Evolutionary conservation across 2,888 invertebrate genomes (phyloP).

Genomic region (Trimorus sp.): DNA sequence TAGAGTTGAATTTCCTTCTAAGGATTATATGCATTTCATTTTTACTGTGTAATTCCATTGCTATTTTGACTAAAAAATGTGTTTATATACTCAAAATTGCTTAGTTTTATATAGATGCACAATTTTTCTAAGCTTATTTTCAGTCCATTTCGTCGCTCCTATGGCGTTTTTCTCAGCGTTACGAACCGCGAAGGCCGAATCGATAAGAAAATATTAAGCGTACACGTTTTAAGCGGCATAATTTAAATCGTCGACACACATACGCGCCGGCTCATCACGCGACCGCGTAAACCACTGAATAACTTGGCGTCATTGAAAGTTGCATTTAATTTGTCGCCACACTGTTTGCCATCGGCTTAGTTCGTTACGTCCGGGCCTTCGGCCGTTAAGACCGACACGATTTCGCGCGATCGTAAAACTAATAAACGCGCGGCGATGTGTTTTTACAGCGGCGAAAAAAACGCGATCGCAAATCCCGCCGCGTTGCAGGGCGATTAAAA

Average conservation of each 20-base stretch:
- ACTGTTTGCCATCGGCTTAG: slow-evolving; percentile 28
- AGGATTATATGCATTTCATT: too few relatives aligned
- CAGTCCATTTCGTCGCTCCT: too few relatives aligned
- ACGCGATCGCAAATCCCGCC: slow-evolving; percentile 9
- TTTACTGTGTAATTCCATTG: too few relatives aligned
- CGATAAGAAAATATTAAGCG: slow-evolving; percentile 49
- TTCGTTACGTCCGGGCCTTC: slow-evolving; percentile 21
- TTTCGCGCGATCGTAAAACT: slow-evolving; percentile 35
- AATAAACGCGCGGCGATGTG: slow-evolving; percentile 33
- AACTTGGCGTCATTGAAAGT: slow-evolving; percentile 42
- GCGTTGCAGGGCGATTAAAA: too few relatives aligned
- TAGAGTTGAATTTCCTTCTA: too few relatives aligned
- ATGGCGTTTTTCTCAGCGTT: slow-evolving; percentile 7
- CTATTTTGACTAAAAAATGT: too few relatives aligned
- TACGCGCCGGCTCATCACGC: slow-evolving; percentile 43
- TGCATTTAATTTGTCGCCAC: slow-evolving; percentile 41
- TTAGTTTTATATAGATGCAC: too few relatives aligned
- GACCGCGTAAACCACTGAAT: slow-evolving; percentile 19
- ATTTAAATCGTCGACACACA: slow-evolving; percentile 38
- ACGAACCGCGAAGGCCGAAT: slow-evolving; percentile 40
- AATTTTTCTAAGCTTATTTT: too few relatives aligned
- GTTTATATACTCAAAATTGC: too few relatives aligned
- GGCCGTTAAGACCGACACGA: slow-evolving; percentile 30
- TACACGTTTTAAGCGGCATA: slow-evolving; percentile 27
- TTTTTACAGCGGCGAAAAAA: slow-evolving; percentile 32